These are phyloP conservation scores for Clarias platycephalus DNA, from an alignment of 2,797 vertebrate genomes.

Conservation along the genomic window DNA sequence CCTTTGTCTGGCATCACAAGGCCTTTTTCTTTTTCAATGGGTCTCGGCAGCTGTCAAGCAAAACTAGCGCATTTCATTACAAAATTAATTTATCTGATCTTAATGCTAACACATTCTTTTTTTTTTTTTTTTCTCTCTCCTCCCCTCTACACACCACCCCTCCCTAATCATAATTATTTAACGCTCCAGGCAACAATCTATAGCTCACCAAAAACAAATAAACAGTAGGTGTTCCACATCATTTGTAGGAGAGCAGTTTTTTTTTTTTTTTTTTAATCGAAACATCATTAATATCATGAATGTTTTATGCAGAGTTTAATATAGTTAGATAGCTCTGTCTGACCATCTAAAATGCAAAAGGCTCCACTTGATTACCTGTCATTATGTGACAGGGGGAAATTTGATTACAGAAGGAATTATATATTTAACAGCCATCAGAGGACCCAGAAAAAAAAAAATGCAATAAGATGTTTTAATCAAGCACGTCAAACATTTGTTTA, in stretches of 20 bases:
- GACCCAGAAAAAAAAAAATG: constrained; percentile 58
- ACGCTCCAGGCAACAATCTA: constrained; percentile 82
- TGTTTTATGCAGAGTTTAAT: constrained; percentile 81
- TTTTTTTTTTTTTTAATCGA: constrained; percentile 77
- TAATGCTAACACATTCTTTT: constrained; percentile 77
- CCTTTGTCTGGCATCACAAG: constrained; percentile 84
- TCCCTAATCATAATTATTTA: constrained; percentile 83
- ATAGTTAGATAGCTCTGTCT: constrained; percentile 79
- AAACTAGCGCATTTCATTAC: constrained; percentile 84
- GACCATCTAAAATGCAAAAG: constrained; percentile 74
- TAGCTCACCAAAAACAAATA: constrained; percentile 79
- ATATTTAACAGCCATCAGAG: constrained; percentile 77
- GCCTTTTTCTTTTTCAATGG: constrained; percentile 74
- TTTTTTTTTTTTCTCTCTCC: constrained; percentile 55
- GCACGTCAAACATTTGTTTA: constrained; percentile 43
- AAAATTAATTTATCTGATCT: constrained; percentile 85
- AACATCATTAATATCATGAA: constrained; percentile 79
- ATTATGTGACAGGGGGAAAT: constrained; percentile 66
- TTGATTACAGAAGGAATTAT: constrained; percentile 80
- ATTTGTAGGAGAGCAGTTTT: constrained; percentile 78
- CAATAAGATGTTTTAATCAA: constrained; percentile 58
- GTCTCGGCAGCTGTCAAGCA: constrained; percentile 85
- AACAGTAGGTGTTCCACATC: constrained; percentile 79
- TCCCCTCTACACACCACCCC: constrained; percentile 61
- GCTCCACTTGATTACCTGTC: constrained; percentile 79